Percentiles rank a stretch among this genome's conserved stretches.
Evolutionary conservation across 2,888 invertebrate species (phyloP).

Genomic region (Tetragonula carbonaria): DNA sequence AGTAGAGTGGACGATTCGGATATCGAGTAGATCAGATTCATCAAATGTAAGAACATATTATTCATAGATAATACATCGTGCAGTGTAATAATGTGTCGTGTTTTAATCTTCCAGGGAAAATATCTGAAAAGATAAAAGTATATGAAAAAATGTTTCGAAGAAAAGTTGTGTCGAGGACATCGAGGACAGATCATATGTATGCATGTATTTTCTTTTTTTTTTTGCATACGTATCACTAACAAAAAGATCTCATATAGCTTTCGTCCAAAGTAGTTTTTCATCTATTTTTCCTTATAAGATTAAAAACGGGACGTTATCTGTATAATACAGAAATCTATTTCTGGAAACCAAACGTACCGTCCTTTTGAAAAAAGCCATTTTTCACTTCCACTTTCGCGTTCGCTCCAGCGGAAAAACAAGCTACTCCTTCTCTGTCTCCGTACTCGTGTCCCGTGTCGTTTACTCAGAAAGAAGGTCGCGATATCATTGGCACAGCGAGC

Average conservation of each 20-base stretch:
- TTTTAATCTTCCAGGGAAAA: no score
- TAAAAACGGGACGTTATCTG: no score
- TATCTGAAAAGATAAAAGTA: no score
- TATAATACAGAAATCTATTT: neutral
- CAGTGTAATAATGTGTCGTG: no score
- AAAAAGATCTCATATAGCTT: no score
- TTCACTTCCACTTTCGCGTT: neutral
- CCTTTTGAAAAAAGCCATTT: neutral
- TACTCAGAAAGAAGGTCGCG: neutral
- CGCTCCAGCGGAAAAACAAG: neutral
- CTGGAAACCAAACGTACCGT: neutral
- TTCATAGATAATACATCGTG: neutral
- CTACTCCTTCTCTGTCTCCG: neutral
- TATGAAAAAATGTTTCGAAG: no score
- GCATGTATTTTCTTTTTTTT: no score
- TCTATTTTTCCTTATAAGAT: no score
- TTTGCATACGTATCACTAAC: no score
- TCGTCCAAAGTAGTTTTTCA: no score
- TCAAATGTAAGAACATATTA: neutral
- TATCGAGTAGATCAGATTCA: neutral
- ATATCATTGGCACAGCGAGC: constrained; percentile 11
- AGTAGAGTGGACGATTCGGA: neutral
- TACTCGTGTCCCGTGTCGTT: neutral
- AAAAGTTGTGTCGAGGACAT: no score
- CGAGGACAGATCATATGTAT: no score